Evolutionary conservation across 2,113 vertebrate genomes (phyloP), one percentile per base, ranked within the genome.

Genomic region (Embiotoca jacksoni): DNA sequence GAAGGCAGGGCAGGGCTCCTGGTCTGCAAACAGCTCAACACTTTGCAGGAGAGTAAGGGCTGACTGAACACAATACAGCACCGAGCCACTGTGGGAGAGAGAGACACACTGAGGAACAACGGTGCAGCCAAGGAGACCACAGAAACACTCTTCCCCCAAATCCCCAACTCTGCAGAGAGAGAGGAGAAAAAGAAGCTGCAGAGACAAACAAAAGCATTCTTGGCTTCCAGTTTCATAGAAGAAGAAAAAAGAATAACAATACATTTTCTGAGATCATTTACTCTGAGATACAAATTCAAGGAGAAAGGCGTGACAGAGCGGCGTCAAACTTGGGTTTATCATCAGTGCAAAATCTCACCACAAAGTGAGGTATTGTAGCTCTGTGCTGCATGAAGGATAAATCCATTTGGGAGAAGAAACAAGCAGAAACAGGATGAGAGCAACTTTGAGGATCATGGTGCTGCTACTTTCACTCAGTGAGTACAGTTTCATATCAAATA

Each of bases 161-260:
- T 83, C 84, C 84, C 65, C 76, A 61, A 77, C 47, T 88, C 80
- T n/a, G 78, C 64, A 53, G 1, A 59, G 54, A 55, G 62, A 86
- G 62, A 46, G 46, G 32, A 79, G 74, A 74, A 55, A 75, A 41
- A 78, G 69, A 63, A 64, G 66, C 77, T 50, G 52, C 52, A 65
- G 46, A 47, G 63, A 36, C 76, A 62, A 65, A 94, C 93, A 95
- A 94, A 94, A 87, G 91, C 92, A 92, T 93, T 93, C 89, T 86
- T 91, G 56, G 88, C 91, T 91, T 89, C 90, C 77, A 89, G 46
- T 67, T 68, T 49, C 66, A 84, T 70, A 81, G 54, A 79, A 72
- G 59, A 88, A 76, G 49, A 70, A 67, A 58, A 49, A 63, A 75
- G 84, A 55, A 61, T 0, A 67, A 88, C 62, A 86, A 90, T 87